These are phyloP conservation scores for Neodiprion pinetum DNA, from an alignment of 1,140 invertebrate species.

Conservation along the genomic window DNA sequence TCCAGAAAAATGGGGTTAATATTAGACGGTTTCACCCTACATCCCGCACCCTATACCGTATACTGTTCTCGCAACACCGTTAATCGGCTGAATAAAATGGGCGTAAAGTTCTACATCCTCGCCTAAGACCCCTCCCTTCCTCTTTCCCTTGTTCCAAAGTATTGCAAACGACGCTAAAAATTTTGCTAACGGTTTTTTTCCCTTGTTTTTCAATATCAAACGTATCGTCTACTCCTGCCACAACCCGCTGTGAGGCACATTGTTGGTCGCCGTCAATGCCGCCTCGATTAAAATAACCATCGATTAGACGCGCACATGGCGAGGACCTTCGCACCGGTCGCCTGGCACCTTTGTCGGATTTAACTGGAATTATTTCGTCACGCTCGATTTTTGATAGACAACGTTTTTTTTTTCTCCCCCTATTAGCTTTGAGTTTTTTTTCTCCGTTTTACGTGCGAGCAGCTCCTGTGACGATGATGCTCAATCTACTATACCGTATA, in stretches of 20 bases:
- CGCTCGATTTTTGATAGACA: background rate
- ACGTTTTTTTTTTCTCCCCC: background rate
- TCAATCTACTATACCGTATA: no score
- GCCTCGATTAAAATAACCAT: slow-evolving; percentile 1
- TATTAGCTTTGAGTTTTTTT: background rate
- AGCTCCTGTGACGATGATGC: no score
- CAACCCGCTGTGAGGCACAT: slow-evolving; percentile 1
- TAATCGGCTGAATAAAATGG: slow-evolving; percentile 25
- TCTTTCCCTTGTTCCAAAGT: background rate
- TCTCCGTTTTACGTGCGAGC: no score
- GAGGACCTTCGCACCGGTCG: background rate
- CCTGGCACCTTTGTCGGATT: slow-evolving; percentile 3
- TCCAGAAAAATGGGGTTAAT: slow-evolving; percentile 30
- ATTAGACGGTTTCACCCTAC: slow-evolving; percentile 25
- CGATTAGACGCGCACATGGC: slow-evolving; percentile 1
- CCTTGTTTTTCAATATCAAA: no score
- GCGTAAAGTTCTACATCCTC: slow-evolving; percentile 19
- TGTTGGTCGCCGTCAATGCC: background rate
- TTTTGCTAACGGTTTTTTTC: slow-evolving; percentile 30
- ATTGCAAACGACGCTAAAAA: slow-evolving; percentile 8
- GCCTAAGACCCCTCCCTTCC: background rate
- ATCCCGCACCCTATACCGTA: background rate
- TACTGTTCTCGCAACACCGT: slow-evolving; percentile 10
- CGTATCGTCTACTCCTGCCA: background rate
- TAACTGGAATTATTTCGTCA: background rate